Evolutionary conservation across 2,113 vertebrate species (phyloP).

Genomic region (Corvus hawaiiensis): DNA sequence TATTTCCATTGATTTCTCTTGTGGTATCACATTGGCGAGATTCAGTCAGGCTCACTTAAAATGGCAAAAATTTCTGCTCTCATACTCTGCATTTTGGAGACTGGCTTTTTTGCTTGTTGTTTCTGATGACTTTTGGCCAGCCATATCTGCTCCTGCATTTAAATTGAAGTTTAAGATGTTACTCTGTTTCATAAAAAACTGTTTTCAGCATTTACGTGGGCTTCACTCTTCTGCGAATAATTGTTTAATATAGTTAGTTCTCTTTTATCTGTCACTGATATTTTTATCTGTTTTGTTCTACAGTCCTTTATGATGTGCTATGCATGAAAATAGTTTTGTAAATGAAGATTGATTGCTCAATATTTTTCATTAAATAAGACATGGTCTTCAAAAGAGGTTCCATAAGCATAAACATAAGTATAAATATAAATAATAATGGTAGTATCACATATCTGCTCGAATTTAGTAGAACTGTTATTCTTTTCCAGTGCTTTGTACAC

Average conservation of each 20-base stretch:
- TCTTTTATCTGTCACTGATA: slow-evolving; percentile 51
- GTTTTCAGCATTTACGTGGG: slow-evolving; percentile 51
- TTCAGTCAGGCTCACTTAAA: background rate
- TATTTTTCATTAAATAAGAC: slow-evolving; percentile 16
- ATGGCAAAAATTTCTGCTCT: background rate
- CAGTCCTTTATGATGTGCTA: slow-evolving; percentile 9
- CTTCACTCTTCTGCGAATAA: slow-evolving; percentile 14
- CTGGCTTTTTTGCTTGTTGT: background rate
- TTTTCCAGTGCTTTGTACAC: background rate
- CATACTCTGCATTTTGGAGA: background rate
- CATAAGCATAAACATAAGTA: background rate
- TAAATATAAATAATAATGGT: background rate
- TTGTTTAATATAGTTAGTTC: slow-evolving; percentile 46
- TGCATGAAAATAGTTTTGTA: slow-evolving; percentile 42
- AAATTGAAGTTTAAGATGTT: slow-evolving; percentile 63
- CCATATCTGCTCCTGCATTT: slow-evolving; percentile 62
- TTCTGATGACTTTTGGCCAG: slow-evolving; percentile 43
- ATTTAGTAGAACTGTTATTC: background rate
- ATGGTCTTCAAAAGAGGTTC: background rate
- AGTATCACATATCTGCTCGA: background rate
- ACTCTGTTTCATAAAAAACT: slow-evolving; percentile 43
- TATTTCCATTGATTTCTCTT: background rate
- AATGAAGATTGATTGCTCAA: slow-evolving; percentile 47
- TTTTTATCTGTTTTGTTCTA: slow-evolving; percentile 53
- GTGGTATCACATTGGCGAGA: background rate